Percentiles rank a stretch among this genome's conserved stretches.
Evolutionary conservation across 2,113 vertebrate species (phyloP).

Genomic region (Grantiella picta): DNA sequence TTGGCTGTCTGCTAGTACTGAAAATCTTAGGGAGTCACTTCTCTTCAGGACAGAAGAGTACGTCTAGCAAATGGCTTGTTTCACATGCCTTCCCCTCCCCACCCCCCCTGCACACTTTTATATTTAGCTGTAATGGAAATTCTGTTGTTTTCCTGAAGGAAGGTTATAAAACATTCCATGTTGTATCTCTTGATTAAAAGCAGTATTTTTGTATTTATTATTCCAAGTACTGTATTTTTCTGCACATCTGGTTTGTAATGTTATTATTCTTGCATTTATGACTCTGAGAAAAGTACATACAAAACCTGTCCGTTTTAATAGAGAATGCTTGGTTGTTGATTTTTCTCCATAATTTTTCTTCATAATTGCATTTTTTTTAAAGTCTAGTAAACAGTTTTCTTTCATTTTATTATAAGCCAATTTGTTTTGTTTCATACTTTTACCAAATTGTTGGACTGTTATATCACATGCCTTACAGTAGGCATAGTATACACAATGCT

Average conservation of each 20-base stretch:
- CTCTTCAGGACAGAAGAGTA: neutral
- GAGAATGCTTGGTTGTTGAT: neutral
- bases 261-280: neutral
- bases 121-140: neutral
- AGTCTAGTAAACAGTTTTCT: neutral
- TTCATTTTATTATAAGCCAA: neutral
- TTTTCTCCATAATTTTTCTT: neutral
- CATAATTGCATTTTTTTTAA: neutral
- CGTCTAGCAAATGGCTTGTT: neutral
- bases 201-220: neutral
- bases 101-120: neutral
- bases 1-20: neutral
- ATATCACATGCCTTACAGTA: neutral
- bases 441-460: neutral
- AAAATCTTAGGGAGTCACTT: neutral
- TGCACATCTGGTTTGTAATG: neutral
- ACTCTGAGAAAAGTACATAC: neutral
- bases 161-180: neutral
- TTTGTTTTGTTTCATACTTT: neutral
- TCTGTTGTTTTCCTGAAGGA: neutral
- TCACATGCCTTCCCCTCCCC: neutral
- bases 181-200: neutral
- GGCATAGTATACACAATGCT: neutral
- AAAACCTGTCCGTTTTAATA: neutral
- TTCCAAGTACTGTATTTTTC: neutral